Evolutionary conservation across 2,888 invertebrate genomes (phyloP).

Genomic region (Carterocephalus palaemon): DNA sequence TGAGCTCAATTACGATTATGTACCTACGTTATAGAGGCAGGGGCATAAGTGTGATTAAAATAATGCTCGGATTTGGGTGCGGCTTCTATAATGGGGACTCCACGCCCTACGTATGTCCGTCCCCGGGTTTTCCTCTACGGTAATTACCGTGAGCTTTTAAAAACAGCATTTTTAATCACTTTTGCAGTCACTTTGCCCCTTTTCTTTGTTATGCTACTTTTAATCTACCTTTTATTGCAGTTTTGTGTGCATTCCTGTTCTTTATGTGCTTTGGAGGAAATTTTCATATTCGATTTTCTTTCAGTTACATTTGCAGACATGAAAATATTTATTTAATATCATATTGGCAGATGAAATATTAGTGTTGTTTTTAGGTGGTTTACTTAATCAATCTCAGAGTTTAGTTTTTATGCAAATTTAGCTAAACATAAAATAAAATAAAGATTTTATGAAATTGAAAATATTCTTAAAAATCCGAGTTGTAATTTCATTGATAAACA

Average conservation of each 20-base stretch:
- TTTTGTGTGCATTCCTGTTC: neutral
- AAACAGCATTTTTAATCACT: conserved; percentile 28
- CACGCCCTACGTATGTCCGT: conserved; percentile 46
- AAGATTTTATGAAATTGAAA: no score
- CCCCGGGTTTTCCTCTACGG: conserved; percentile 39
- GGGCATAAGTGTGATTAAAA: conserved; percentile 70
- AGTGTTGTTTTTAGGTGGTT: no score
- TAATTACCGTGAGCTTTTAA: conserved; percentile 37
- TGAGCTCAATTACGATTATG: no score
- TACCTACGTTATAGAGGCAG: conserved; percentile 59
- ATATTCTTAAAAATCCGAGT: no score
- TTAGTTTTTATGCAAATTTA: no score
- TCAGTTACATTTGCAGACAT: no score
- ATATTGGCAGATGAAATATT: no score
- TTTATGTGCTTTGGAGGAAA: neutral
- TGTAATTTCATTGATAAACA: no score
- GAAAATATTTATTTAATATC: no score
- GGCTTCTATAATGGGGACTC: conserved; percentile 44
- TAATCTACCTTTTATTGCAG: conserved; percentile 8
- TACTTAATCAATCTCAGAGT: no score
- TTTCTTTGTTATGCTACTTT: conserved; percentile 16
- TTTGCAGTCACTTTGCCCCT: conserved; percentile 18
- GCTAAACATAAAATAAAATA: no score
- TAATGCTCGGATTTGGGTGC: conserved; percentile 71
- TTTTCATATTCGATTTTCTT: neutral